Base-by-base conservation (phyloP, 2,888 invertebrate genomes). In the Camptogramma bilineatum region DNA sequence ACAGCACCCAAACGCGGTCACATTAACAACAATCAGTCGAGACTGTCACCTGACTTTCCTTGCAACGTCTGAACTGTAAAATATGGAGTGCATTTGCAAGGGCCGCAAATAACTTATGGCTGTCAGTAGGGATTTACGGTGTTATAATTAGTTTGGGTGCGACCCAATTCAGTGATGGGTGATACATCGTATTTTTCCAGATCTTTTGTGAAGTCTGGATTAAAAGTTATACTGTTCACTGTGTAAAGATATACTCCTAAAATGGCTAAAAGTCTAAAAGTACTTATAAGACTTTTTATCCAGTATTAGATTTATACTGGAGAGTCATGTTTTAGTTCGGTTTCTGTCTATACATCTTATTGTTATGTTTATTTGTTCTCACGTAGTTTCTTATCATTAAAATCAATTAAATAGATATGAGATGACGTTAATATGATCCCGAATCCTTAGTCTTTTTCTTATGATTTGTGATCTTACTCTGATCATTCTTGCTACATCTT, bases 61-160 rank as follows among this genome's bases (percentile, higher is more conserved):
- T 79, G 79, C 77, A 66, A 71, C 70, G 78, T 82, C 82, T 66
- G 59, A 63, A 52, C 65, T 62, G 62, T 73, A 72, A 81, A 81
- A 74, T 79, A 81, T 81, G 79, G 66, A 57, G 65, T 68, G 73
- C 73, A 69, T 68, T 70, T 69, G 68, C 69, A 81, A 78, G 74
- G 80, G 77, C 72, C 65, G 51, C 69, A 75, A 75, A 80, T 74
- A 74, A 73, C 60, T 48, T 77, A 81, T 77, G 70, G 73, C 68
- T 64, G 68, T 71, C 69, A 52, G 72, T 69, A 67, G 64, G 62
- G 75, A 87, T 86, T 85, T 84, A 87, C 79, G 79, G 76, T 73
- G 76, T 75, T 81, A 81, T 86, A 86, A 87, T 87, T 84, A 85
- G 80, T 83, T 84, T 88, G 87, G 88, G 83, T 76, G 69, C 76